Percentiles rank a stretch among this genome's conserved stretches.
phyloP scores from a whole-genome alignment of 2,797 vertebrate species.

The Falco peregrinus region DNA sequence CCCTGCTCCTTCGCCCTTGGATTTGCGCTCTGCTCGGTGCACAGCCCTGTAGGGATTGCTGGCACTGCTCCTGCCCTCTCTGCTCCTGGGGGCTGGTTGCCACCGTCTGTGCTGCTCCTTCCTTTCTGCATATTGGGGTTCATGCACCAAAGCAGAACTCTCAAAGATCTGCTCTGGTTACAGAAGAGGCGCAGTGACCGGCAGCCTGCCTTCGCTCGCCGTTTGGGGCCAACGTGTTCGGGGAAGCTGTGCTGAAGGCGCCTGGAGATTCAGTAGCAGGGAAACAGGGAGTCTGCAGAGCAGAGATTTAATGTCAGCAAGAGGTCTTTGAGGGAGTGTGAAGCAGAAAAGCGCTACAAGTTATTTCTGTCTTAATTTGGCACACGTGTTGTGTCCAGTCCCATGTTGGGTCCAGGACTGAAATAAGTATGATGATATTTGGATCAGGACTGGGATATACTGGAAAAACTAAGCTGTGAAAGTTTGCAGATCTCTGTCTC shows the following conservation, averaged over 20 bases:
- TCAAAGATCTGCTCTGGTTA: neutral
- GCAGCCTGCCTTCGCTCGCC: neutral
- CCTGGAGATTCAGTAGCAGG: neutral
- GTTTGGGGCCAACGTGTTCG: accelerated
- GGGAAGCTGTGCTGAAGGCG: neutral
- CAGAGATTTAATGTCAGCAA: neutral
- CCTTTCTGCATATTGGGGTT: neutral
- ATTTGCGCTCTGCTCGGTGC: neutral
- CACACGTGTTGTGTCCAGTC: slow-evolving; percentile 35
- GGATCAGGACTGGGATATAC: slow-evolving; percentile 70
- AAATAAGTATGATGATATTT: slow-evolving; percentile 68
- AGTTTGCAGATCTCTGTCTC: slow-evolving; percentile 32
- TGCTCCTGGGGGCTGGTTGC: neutral
- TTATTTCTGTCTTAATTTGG: slow-evolving; percentile 47
- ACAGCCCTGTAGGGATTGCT: neutral
- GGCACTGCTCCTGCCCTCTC: neutral
- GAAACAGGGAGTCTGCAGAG: neutral
- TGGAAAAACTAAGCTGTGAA: slow-evolving; percentile 50
- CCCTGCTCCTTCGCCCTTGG: neutral
- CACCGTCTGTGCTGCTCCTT: neutral
- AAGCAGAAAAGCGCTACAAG: slow-evolving; percentile 2
- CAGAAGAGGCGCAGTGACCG: accelerated
- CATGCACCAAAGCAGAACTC: neutral
- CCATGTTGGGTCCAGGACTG: slow-evolving; percentile 46
- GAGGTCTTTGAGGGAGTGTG: neutral